These are phyloP conservation scores for Nomada fucata DNA, from an alignment of 2,888 invertebrate species.

Conservation along the genomic window DNA sequence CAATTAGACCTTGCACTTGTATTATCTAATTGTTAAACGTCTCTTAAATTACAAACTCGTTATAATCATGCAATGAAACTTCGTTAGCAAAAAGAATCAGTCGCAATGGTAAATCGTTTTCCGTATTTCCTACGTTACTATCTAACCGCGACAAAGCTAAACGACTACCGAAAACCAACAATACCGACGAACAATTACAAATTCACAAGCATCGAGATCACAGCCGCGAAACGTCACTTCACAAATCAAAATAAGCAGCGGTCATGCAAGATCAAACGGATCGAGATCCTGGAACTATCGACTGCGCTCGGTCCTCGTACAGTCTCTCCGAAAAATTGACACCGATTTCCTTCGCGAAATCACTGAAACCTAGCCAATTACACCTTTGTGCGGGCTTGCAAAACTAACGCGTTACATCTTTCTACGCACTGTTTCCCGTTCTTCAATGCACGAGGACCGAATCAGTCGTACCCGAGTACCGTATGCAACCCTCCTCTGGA, in stretches of 20 bases:
- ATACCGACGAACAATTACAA: not conserved
- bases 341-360: slow-evolving; percentile 9
- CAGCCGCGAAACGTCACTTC: slow-evolving; percentile 48
- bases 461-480: not conserved
- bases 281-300: not conserved
- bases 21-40: not conserved
- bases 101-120: too few species aligned
- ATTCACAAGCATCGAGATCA: slow-evolving; percentile 36
- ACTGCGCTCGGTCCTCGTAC: slow-evolving; percentile 36
- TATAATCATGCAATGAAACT: not conserved
- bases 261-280: slow-evolving; percentile 32
- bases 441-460: slow-evolving; percentile 18
- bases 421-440: slow-evolving; percentile 18
- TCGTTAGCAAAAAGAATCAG: not conserved
- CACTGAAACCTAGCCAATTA: slow-evolving; percentile 18
- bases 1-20: not conserved
- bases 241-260: slow-evolving; percentile 19
- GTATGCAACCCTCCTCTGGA: slow-evolving; percentile 3
- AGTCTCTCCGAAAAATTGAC: not conserved
- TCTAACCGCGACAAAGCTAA: not conserved
- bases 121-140: too few species aligned
- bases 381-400: not conserved
- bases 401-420: not conserved
- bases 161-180: too few species aligned
- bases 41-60: not conserved